Evolutionary conservation across 2,888 invertebrate species (phyloP).

Genomic region (Protula sp.): DNA sequence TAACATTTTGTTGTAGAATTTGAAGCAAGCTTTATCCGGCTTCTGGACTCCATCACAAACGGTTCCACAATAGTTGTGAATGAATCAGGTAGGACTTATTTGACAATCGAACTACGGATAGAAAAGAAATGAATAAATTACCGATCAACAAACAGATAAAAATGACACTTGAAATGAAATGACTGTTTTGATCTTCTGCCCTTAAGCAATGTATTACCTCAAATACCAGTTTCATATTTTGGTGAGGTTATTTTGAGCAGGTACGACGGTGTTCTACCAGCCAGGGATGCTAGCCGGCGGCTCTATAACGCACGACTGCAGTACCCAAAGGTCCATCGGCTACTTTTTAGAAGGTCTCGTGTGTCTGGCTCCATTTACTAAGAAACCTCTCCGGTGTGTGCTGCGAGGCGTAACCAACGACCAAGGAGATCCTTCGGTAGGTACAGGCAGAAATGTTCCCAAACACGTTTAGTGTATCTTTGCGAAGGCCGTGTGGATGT

Average conservation of each 20-base stretch:
- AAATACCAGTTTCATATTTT: no score
- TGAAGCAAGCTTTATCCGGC: constrained; percentile 81
- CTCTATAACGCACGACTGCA: constrained; percentile 79
- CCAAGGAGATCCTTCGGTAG: constrained; percentile 55
- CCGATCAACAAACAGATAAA: no score
- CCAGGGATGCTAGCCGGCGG: constrained; percentile 92
- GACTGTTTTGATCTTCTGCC: no score
- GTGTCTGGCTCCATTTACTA: constrained; percentile 90
- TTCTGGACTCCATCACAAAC: constrained; percentile 91
- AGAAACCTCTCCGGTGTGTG: constrained; percentile 74
- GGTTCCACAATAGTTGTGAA: constrained; percentile 79
- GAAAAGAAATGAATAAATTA: no score
- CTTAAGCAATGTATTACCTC: no score
- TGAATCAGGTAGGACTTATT: constrained; percentile 64
- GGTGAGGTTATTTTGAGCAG: no score
- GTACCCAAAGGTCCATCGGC: constrained; percentile 67
- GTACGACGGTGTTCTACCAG: constrained; percentile 78
- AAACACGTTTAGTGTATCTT: no score
- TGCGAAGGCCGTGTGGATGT: no score
- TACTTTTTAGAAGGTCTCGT: constrained; percentile 89
- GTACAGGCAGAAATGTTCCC: no score
- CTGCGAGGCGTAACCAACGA: constrained; percentile 86
- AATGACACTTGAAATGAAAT: no score
- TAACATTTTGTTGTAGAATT: constrained; percentile 63
- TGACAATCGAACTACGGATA: no score